Conservation (phyloP, 2,888 invertebrate genomes). For the Drosophila colorata region DNA sequence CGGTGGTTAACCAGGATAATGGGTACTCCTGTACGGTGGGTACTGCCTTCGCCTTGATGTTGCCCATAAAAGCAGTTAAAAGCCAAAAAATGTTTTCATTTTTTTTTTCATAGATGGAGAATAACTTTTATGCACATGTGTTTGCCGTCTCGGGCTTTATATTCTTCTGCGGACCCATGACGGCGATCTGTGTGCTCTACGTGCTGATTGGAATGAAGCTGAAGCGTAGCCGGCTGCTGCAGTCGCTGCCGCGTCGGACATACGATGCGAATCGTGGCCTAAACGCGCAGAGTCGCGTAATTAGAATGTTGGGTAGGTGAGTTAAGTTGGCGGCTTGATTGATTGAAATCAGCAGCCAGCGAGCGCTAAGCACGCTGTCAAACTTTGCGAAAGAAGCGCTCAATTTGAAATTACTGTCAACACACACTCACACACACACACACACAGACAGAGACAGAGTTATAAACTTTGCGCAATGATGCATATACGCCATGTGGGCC, state of each 20-base stretch:
- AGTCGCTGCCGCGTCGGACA: constrained; percentile 87
- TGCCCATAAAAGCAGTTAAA: constrained; percentile 15
- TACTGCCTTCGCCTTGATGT: constrained; percentile 36
- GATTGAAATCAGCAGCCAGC: constrained; percentile 49
- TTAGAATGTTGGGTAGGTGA: constrained; percentile 92
- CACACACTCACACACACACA: constrained; percentile 23
- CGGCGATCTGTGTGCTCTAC: constrained; percentile 93
- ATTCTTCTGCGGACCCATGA: constrained; percentile 95
- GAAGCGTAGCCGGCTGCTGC: constrained; percentile 88
- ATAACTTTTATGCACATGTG: constrained; percentile 87
- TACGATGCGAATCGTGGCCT: constrained; percentile 86
- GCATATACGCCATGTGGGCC: constrained; percentile 46
- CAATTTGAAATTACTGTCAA: constrained; percentile 59
- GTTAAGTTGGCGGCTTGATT: constrained; percentile 57
- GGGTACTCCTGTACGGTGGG: constrained; percentile 84
- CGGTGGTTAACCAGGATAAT: constrained; percentile 81
- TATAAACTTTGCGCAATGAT: constrained; percentile 27
- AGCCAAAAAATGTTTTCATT: not conserved
- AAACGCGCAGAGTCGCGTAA: constrained; percentile 88
- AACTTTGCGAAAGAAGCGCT: constrained; percentile 39
- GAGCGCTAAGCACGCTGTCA: constrained; percentile 21
- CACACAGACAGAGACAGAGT: constrained; percentile 2
- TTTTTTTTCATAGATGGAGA: constrained; percentile 79
- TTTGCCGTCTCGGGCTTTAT: constrained; percentile 93
- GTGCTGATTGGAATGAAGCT: constrained; percentile 91